Evolutionary conservation across 2,888 invertebrate genomes (phyloP).

Genomic region (Pogonocherus hispidulus): DNA sequence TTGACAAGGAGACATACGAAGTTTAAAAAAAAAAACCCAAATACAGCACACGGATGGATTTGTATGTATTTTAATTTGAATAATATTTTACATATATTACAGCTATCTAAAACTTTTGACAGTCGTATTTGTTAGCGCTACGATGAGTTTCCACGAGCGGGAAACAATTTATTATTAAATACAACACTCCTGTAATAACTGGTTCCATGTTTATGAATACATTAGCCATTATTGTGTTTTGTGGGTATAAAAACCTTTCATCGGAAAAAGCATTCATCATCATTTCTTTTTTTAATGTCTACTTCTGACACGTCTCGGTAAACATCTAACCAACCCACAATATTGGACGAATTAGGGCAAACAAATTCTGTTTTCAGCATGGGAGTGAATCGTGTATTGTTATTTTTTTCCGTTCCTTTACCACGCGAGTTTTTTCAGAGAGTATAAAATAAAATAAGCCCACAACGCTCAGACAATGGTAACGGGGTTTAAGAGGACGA

Average conservation of each 20-base stretch:
- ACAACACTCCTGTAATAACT: background rate
- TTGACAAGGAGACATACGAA: too few relatives aligned
- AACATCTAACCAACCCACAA: background rate
- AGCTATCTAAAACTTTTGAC: too few relatives aligned
- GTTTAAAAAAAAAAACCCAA: too few relatives aligned
- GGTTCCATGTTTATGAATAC: conserved; percentile 14
- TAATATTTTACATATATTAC: too few relatives aligned
- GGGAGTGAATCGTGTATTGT: background rate
- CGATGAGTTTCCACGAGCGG: too few relatives aligned
- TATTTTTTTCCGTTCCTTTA: too few relatives aligned
- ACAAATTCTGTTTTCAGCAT: conserved; percentile 5
- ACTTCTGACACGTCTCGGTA: conserved; percentile 5
- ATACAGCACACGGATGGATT: too few relatives aligned
- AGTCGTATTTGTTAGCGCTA: too few relatives aligned
- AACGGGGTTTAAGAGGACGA: too few relatives aligned
- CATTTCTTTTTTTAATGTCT: conserved; percentile 13
- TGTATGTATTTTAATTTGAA: too few relatives aligned
- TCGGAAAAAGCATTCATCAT: conserved; percentile 9
- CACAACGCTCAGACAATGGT: too few relatives aligned
- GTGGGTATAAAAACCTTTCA: background rate
- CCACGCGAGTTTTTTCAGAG: background rate
- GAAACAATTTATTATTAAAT: conserved; percentile 14
- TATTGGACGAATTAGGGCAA: background rate
- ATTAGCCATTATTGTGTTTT: conserved; percentile 3
- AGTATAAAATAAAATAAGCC: too few relatives aligned